phyloP scores from a whole-genome alignment of 2,113 vertebrate genomes.

The Spilogale gracilis region DNA sequence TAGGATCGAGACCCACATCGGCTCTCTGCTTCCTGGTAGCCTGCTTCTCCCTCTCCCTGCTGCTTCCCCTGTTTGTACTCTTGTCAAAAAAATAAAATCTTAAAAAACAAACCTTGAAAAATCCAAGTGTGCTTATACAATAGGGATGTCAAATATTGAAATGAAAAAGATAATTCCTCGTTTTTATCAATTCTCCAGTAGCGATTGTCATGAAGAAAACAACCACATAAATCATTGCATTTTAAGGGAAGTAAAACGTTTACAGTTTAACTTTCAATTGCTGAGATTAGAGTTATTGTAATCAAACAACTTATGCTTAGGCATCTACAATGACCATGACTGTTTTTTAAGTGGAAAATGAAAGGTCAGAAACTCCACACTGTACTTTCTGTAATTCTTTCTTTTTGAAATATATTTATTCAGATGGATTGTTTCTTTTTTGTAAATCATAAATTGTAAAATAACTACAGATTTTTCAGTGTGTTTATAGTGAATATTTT shows the following conservation, averaged over 20 bases:
- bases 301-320: not conserved
- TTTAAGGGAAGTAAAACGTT: conserved; percentile 11
- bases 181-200: not conserved
- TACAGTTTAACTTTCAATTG: not conserved
- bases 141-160: not conserved
- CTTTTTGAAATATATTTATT: conserved; percentile 48
- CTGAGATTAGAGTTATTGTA: not conserved
- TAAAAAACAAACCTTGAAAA: not conserved
- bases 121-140: not conserved
- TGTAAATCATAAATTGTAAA: conserved; percentile 51
- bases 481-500: conserved; percentile 34
- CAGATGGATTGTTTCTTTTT: not conserved
- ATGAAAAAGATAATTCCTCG: not conserved
- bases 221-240: not conserved
- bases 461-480: not conserved
- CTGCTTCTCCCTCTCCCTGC: not conserved
- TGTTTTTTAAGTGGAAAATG: conserved; percentile 28
- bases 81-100: not conserved
- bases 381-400: not conserved
- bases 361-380: not conserved
- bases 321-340: not conserved
- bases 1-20: not conserved
- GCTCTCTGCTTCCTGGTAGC: not conserved
- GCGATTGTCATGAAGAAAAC: conserved; percentile 41
- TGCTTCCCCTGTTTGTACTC: not conserved